Base-by-base conservation (phyloP, 1,140 invertebrate species). In the Nomia melanderi region DNA sequence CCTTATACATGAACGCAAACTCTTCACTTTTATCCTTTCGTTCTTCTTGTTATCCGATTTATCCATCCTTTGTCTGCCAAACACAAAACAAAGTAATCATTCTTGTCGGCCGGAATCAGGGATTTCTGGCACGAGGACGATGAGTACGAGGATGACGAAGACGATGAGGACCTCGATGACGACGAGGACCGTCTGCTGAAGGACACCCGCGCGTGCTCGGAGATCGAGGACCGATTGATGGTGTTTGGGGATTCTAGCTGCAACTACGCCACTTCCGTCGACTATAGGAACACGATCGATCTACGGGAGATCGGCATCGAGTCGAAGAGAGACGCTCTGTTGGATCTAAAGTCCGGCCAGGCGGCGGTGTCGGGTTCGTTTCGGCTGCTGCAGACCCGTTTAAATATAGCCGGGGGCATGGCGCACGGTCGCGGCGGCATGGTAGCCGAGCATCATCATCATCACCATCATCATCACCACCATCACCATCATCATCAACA, bases 291-390 rank as follows among this genome's bases (percentile, higher is more conserved):
- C 78, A 92, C 90, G 31, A 91, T 90, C 12, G 92, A 92, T 69
- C 59, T 92, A n/a, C 88, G 92, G 0, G 91, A 92, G 41, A 92
- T 92, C 69, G 92, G 92, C 57, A 78, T 92, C 41, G 90, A 92
- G 81, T 88, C 87, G 57, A 88, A 87, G 78, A 72, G 86, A 59
- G 88, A 90, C 54, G 71, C 89, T 6, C 80, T 92, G 60, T 85
- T 91, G 70, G 89, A 91, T 60, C 80, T 92, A 25, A 92, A 91
- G 70, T 86, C 84, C 25, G 86, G 87, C 76, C 87, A 88, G 33
- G 81, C 81, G n/a, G 60, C 74, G n/a, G 81, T 79, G 17, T 85
- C 88, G 83, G 79, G 79, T 74, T 86, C 86, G 31, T 72, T 79
- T 64, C 86, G 87, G 84, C 79, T 84, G 79, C 80, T 87, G 64